Conservation (phyloP, 2,888 invertebrate genomes). For the Chrysodeixis includens region DNA sequence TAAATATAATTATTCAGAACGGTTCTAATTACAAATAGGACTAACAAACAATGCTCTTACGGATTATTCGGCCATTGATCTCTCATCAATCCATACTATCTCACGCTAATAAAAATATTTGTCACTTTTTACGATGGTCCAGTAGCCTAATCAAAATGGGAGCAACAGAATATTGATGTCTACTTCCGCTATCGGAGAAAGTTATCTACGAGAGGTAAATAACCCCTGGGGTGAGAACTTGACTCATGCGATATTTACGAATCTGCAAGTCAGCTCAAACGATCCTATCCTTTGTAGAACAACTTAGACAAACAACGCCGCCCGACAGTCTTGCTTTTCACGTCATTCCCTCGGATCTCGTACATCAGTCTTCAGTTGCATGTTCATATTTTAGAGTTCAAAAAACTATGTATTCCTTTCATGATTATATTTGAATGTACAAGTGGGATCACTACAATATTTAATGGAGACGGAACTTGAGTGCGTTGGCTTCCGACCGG, state of each 20-base stretch:
- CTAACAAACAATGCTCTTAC: no score
- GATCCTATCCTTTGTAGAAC: background rate
- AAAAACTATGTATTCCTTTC: conserved; percentile 33
- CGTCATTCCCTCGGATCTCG: background rate
- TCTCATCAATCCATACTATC: background rate
- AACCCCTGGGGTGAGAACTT: conserved; percentile 36
- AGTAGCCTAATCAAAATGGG: conserved; percentile 46
- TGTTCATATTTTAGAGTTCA: conserved; percentile 40
- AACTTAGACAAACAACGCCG: no score
- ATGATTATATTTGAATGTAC: conserved; percentile 43
- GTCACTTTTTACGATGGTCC: conserved; percentile 20
- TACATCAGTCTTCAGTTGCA: conserved; percentile 23
- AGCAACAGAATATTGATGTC: conserved; percentile 54
- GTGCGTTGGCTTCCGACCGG: conserved; percentile 13
- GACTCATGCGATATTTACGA: conserved; percentile 16
- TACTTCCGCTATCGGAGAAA: conserved; percentile 54
- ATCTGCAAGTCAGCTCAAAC: conserved; percentile 7
- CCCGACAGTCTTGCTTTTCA: no score
- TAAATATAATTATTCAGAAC: no score
- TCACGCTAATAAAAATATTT: background rate
- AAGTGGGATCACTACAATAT: conserved; percentile 35
- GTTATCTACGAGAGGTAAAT: conserved; percentile 52
- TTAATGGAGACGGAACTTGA: conserved; percentile 24
- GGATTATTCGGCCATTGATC: no score
- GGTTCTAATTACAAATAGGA: no score